phyloP scores from a whole-genome alignment of 2,888 invertebrate genomes.

The Drosophila prostipennis region DNA sequence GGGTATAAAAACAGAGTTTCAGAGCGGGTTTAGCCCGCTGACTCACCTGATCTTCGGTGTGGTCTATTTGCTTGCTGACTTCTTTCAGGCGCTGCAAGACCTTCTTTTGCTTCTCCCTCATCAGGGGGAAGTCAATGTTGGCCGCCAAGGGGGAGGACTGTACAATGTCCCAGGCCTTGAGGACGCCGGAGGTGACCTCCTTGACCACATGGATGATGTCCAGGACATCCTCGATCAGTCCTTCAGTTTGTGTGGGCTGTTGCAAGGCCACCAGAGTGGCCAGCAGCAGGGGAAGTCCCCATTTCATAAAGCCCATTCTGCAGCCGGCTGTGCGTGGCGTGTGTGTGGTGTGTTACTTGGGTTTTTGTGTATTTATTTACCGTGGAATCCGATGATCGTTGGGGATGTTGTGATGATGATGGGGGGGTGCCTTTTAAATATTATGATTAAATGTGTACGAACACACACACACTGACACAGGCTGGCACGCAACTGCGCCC shows the following conservation, averaged over 20 bases:
- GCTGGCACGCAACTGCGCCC: slow-evolving; percentile 50
- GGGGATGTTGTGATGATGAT: slow-evolving; percentile 1
- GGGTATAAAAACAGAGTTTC: slow-evolving; percentile 4
- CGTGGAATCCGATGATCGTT: slow-evolving; percentile 14
- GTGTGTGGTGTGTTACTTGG: neutral
- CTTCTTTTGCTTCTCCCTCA: slow-evolving; percentile 87
- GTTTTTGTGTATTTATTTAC: slow-evolving; percentile 6
- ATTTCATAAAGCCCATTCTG: slow-evolving; percentile 15
- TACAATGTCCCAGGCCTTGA: slow-evolving; percentile 88
- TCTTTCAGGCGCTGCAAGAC: slow-evolving; percentile 85
- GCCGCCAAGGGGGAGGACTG: slow-evolving; percentile 86
- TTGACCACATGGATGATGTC: slow-evolving; percentile 86
- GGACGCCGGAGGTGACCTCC: slow-evolving; percentile 87
- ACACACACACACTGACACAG: slow-evolving; percentile 18
- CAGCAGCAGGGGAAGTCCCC: slow-evolving; percentile 19
- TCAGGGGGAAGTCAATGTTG: slow-evolving; percentile 87
- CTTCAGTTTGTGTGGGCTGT: slow-evolving; percentile 77
- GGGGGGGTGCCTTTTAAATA: slow-evolving; percentile 8
- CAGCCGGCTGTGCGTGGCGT: slow-evolving; percentile 2
- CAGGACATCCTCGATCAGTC: slow-evolving; percentile 86
- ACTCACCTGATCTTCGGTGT: slow-evolving; percentile 81
- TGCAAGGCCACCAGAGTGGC: slow-evolving; percentile 29
- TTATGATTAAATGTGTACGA: slow-evolving; percentile 16
- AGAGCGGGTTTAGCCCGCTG: neutral
- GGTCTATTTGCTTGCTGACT: slow-evolving; percentile 83